These are phyloP conservation scores for Chrysogorgia sp. DNA, from an alignment of 92 coral and sea anemone species.

Conservation along the genomic window DNA sequence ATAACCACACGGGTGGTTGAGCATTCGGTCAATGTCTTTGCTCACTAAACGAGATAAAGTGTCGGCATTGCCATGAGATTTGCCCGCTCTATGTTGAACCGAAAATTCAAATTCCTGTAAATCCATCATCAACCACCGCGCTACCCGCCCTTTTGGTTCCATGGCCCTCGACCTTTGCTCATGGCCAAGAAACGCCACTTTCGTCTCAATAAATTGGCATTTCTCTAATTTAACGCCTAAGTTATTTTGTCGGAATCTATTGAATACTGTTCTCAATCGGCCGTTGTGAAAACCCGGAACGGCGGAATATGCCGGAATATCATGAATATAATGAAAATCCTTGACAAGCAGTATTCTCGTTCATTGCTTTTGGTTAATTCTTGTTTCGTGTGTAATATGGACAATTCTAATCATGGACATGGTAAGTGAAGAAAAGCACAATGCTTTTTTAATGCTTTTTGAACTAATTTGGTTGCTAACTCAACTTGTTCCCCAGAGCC, in stretches of 20 bases:
- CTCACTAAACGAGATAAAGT: conserved; percentile 15
- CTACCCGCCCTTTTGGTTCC: conserved; percentile 36
- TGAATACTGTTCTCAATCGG: neutral
- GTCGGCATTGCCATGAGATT: conserved; percentile 9
- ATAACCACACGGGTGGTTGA: neutral
- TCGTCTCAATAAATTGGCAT: neutral
- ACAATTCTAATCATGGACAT: too few relatives aligned
- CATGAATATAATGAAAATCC: too few relatives aligned
- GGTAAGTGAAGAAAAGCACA: too few relatives aligned
- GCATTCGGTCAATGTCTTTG: neutral
- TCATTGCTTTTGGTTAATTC: too few relatives aligned
- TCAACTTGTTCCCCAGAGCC: too few relatives aligned
- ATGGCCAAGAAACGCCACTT: conserved; percentile 12
- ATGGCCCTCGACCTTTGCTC: conserved; percentile 13
- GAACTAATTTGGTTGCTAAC: too few relatives aligned
- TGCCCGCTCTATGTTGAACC: conserved; percentile 32
- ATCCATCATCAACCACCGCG: conserved; percentile 26
- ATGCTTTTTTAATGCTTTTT: too few relatives aligned
- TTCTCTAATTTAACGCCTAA: neutral
- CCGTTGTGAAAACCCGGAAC: too few relatives aligned
- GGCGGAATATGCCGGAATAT: too few relatives aligned
- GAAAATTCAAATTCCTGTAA: conserved; percentile 32
- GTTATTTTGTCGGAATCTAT: neutral
- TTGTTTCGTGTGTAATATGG: too few relatives aligned
- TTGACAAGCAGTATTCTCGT: too few relatives aligned